A percentile compares a stretch with the other conserved stretches of the same genome.
Conservation (phyloP, 2,113 vertebrate genomes). For the Archilochus colubris region DNA sequence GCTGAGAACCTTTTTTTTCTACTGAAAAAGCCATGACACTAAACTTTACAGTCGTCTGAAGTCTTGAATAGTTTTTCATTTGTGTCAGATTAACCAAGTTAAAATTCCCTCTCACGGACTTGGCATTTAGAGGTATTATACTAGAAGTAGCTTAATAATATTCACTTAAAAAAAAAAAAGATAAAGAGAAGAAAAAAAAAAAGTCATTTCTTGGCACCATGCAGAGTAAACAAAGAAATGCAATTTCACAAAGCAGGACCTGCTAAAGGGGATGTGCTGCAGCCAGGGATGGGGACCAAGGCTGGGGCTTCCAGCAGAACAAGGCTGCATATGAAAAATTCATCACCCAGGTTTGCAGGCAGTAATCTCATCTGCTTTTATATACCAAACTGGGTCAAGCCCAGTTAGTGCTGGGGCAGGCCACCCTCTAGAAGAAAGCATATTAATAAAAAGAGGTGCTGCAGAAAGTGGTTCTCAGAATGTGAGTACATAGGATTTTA, state of each 20-base stretch:
- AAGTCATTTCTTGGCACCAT: not conserved
- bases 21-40: slow-evolving; percentile 15
- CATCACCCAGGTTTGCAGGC: not conserved
- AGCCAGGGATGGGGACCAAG: not conserved
- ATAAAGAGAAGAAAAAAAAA: not conserved
- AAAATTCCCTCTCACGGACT: slow-evolving; percentile 62
- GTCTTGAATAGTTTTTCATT: slow-evolving; percentile 60
- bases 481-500: not conserved
- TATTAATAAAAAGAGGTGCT: not conserved
- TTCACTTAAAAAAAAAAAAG: not conserved
- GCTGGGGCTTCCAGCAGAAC: not conserved
- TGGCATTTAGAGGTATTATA: slow-evolving; percentile 53
- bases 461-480: not conserved
- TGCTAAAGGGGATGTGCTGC: not conserved
- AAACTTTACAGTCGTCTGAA: slow-evolving; percentile 51
- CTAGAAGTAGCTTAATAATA: slow-evolving; percentile 48
- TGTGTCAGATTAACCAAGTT: slow-evolving; percentile 63
- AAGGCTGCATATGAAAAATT: not conserved
- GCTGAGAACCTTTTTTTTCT: not conserved
- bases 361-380: not conserved
- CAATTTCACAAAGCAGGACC: not conserved
- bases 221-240: slow-evolving; percentile 21
- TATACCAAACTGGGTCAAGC: not conserved
- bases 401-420: not conserved
- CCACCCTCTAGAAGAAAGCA: not conserved